phyloP scores from a whole-genome alignment of 2,888 invertebrate species.

The Ichneumon xanthorius region DNA sequence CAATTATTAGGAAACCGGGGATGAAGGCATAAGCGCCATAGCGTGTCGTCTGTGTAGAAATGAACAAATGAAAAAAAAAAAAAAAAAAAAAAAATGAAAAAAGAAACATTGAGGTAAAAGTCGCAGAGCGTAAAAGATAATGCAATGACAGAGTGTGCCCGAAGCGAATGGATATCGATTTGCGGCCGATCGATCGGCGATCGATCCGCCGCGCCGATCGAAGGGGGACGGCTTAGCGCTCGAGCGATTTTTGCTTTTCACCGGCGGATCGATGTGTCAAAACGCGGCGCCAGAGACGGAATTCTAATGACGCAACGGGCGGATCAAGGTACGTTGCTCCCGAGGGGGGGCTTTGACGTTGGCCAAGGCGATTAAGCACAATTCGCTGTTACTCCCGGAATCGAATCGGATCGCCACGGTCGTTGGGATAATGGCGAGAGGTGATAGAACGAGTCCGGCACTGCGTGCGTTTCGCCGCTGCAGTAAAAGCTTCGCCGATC shows the following conservation, averaged over 20 bases:
- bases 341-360: neutral
- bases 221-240: conserved; percentile 50
- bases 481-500: neutral
- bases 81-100: conserved; percentile 1
- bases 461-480: neutral
- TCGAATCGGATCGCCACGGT: neutral
- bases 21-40: neutral
- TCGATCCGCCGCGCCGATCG: conserved; percentile 1
- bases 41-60: neutral
- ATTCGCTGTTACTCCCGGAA: neutral
- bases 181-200: neutral
- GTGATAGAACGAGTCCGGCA: neutral
- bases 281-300: too few species aligned
- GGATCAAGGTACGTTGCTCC: neutral
- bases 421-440: neutral
- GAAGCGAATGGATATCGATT: conserved; percentile 36
- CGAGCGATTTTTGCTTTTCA: conserved; percentile 57
- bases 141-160: conserved; percentile 27
- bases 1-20: conserved; percentile 37
- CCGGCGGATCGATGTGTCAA: neutral
- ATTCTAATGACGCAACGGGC: conserved; percentile 18
- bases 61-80: neutral
- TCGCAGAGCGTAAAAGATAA: conserved; percentile 1
- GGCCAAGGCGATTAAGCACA: neutral
- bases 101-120: neutral